Evolutionary conservation across 2,888 invertebrate genomes (phyloP).

Genomic region (Tachystola acroxantha): DNA sequence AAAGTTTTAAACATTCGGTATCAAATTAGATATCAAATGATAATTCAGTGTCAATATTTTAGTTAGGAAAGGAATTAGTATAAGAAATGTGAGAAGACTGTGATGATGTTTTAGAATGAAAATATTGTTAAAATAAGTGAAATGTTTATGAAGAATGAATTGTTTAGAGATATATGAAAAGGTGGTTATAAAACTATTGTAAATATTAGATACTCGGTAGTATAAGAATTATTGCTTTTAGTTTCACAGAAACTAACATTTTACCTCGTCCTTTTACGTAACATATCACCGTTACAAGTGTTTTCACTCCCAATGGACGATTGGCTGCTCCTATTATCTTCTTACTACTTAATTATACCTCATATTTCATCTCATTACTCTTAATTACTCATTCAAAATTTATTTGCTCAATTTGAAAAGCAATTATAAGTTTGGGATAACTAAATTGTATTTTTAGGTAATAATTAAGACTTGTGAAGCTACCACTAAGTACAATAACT

Average conservation of each 20-base stretch:
- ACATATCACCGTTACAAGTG: conserved; percentile 49
- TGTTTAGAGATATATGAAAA: conserved; percentile 13
- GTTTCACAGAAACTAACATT: conserved; percentile 31
- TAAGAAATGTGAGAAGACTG: conserved; percentile 73
- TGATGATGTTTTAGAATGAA: conserved; percentile 64
- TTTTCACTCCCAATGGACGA: conserved; percentile 16
- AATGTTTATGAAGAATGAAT: conserved; percentile 30
- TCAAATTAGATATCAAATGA: conserved; percentile 4
- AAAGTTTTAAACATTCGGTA: conserved; percentile 11
- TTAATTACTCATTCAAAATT: conserved; percentile 23
- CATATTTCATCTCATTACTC: conserved; percentile 14
- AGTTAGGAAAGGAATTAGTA: conserved; percentile 21
- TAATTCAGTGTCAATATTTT: conserved; percentile 15
- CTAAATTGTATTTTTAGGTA: conserved; percentile 14
- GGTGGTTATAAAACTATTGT: conserved; percentile 7
- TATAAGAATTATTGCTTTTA: conserved; percentile 5
- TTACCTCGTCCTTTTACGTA: conserved; percentile 31
- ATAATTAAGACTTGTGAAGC: conserved; percentile 37
- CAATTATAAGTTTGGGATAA: conserved; percentile 36
- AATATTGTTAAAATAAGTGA: conserved; percentile 46
- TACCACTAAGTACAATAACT: conserved; percentile 69
- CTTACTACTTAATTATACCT: conserved; percentile 8
- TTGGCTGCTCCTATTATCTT: conserved; percentile 5
- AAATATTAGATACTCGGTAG: conserved; percentile 19
- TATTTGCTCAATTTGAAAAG: conserved; percentile 61